Conservation (phyloP, 1,140 invertebrate genomes). For the Drosophila biarmipes region DNA sequence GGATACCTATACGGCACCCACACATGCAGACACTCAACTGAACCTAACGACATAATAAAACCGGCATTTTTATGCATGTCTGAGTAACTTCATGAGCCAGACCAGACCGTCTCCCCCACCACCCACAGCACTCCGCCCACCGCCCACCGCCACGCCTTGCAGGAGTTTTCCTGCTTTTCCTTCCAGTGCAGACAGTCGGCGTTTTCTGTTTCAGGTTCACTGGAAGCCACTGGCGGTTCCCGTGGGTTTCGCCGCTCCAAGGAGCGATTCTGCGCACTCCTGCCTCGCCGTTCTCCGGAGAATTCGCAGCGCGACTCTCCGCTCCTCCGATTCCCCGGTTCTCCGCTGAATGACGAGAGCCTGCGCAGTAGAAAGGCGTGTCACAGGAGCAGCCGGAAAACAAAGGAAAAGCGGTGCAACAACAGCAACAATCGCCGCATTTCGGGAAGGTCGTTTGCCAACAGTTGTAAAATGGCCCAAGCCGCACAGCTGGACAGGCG, state of each 20-base stretch:
- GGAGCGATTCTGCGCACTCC: slow-evolving; percentile 59
- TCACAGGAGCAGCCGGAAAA: slow-evolving; percentile 60
- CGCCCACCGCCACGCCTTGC: slow-evolving; percentile 38
- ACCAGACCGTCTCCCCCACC: slow-evolving; percentile 49
- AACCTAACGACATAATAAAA: slow-evolving; percentile 79
- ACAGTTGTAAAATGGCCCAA: slow-evolving; percentile 74
- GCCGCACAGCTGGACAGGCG: slow-evolving; percentile 68
- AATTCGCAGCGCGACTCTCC: slow-evolving; percentile 16
- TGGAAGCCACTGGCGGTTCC: slow-evolving; percentile 55
- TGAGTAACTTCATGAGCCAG: slow-evolving; percentile 80
- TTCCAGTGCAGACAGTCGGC: slow-evolving; percentile 58
- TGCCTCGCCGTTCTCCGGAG: neutral
- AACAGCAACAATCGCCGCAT: slow-evolving; percentile 51
- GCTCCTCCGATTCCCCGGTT: slow-evolving; percentile 46
- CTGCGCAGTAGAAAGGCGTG: slow-evolving; percentile 77
- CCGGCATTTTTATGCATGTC: slow-evolving; percentile 82
- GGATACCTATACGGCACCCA: slow-evolving; percentile 12
- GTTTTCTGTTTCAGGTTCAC: slow-evolving; percentile 74
- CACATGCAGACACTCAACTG: slow-evolving; percentile 44
- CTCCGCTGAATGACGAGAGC: slow-evolving; percentile 58
- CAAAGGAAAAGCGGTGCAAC: slow-evolving; percentile 37
- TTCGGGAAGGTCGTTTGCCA: slow-evolving; percentile 79
- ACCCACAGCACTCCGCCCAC: neutral
- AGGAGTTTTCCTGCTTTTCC: slow-evolving; percentile 37
- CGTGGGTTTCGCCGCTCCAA: slow-evolving; percentile 26